A percentile compares a stretch with the other conserved stretches of the same genome.
These are phyloP conservation scores for Piliocolobus tephrosceles DNA, from an alignment of 2,113 vertebrate genomes.

Conservation along the genomic window DNA sequence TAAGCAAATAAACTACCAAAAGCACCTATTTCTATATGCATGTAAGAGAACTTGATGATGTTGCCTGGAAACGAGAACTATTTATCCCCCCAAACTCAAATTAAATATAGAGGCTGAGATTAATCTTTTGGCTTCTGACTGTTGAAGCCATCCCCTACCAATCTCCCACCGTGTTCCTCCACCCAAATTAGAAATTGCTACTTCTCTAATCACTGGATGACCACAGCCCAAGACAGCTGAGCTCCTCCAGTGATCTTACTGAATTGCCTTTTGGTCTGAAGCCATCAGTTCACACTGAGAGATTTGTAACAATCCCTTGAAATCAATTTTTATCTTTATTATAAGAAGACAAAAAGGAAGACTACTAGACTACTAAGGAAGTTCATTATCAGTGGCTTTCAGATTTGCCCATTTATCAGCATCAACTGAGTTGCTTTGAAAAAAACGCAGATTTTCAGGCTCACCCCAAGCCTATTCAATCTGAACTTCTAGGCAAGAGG, in stretches of 20 bases:
- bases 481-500: background rate
- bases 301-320: background rate
- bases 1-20: background rate
- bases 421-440: background rate
- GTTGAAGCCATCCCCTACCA: background rate
- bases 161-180: too few relatives aligned
- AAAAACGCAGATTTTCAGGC: background rate
- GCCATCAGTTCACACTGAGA: background rate
- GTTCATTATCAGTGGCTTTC: background rate
- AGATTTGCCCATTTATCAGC: background rate
- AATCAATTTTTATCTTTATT: background rate
- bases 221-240: background rate
- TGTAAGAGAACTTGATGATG: background rate
- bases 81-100: background rate
- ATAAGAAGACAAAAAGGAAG: too few relatives aligned
- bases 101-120: background rate
- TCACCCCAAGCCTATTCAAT: background rate
- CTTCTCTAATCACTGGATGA: background rate
- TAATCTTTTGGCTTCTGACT: conserved; percentile 6
- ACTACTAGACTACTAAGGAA: background rate
- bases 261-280: background rate
- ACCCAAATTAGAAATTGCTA: background rate
- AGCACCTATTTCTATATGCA: background rate
- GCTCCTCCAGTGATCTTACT: background rate
- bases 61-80: background rate